phyloP scores from a whole-genome alignment of 2,888 invertebrate species.

The Dicyrtomina minuta region DNA sequence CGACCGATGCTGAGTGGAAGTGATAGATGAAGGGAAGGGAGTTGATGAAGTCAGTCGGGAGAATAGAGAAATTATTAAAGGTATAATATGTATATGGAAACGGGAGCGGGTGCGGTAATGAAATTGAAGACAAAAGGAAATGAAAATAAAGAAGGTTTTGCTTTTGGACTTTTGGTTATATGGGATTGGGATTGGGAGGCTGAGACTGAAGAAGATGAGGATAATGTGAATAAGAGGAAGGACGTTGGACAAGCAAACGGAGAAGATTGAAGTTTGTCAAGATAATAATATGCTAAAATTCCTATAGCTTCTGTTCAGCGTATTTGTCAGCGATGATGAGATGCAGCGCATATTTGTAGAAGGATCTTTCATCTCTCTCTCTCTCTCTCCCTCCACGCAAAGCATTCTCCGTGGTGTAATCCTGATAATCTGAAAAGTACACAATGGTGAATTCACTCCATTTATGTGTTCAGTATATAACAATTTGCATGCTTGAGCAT shows the following conservation, averaged over 20 bases:
- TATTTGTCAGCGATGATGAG: too few species aligned
- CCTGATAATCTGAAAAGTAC: conserved; percentile 29
- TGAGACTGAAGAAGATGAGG: neutral
- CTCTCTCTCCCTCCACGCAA: neutral
- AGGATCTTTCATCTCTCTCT: neutral
- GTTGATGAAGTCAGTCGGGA: conserved; percentile 2
- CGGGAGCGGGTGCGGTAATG: neutral
- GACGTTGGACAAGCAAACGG: neutral
- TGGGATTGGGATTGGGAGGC: neutral
- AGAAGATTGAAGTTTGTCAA: conserved; percentile 9
- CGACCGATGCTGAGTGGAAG: neutral
- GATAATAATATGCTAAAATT: too few species aligned
- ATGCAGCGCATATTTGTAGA: neutral
- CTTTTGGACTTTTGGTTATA: neutral
- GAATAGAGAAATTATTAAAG: conserved; percentile 2
- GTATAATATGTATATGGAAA: too few species aligned
- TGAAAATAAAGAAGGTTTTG: neutral
- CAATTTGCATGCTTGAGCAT: conserved; percentile 17
- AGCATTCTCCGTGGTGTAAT: conserved; percentile 17
- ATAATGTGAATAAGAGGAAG: neutral
- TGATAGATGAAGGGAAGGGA: neutral
- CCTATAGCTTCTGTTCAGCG: too few species aligned
- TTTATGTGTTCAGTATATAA: conserved; percentile 13
- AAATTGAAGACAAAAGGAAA: neutral
- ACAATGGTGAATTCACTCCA: conserved; percentile 27